These are phyloP conservation scores for Gymnosoma rotundatum DNA, from an alignment of 2,888 invertebrate genomes.

Conservation along the genomic window DNA sequence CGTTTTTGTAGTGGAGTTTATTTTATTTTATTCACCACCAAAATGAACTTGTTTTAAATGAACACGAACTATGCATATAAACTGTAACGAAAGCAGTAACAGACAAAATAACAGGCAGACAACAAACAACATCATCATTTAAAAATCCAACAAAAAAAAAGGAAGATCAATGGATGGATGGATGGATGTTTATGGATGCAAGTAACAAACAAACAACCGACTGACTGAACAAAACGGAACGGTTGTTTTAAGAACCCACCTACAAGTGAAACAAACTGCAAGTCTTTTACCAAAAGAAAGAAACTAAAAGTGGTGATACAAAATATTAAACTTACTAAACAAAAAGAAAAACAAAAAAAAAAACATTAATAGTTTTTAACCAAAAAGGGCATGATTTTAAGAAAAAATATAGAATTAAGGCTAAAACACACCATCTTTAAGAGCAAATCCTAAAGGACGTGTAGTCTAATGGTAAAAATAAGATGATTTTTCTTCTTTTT, in stretches of 20 bases:
- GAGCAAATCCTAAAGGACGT: conserved; percentile 52
- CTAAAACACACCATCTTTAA: conserved; percentile 7
- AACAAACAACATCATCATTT: conserved; percentile 35
- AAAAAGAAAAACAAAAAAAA: neutral
- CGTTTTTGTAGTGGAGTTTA: conserved; percentile 32
- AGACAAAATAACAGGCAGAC: conserved; percentile 30
- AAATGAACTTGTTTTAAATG: conserved; percentile 66
- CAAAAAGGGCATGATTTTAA: conserved; percentile 47
- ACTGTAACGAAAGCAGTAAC: conserved; percentile 71
- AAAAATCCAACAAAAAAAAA: neutral
- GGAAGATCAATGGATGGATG: conserved; percentile 35
- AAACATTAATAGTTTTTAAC: conserved; percentile 43
- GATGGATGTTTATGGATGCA: conserved; percentile 24
- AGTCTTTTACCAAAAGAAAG: conserved; percentile 28
- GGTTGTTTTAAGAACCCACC: conserved; percentile 65
- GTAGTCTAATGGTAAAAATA: conserved; percentile 23
- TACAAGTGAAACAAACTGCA: conserved; percentile 60
- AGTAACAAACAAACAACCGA: conserved; percentile 22
- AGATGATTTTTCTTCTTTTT: conserved; percentile 11
- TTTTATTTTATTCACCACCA: conserved; percentile 55
- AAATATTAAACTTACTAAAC: conserved; percentile 15
- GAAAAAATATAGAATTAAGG: conserved; percentile 38
- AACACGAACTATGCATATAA: conserved; percentile 53
- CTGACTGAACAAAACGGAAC: conserved; percentile 19
- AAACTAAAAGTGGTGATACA: conserved; percentile 64